phyloP scores from a whole-genome alignment of 2,888 invertebrate genomes.

The Smittia sp. region DNA sequence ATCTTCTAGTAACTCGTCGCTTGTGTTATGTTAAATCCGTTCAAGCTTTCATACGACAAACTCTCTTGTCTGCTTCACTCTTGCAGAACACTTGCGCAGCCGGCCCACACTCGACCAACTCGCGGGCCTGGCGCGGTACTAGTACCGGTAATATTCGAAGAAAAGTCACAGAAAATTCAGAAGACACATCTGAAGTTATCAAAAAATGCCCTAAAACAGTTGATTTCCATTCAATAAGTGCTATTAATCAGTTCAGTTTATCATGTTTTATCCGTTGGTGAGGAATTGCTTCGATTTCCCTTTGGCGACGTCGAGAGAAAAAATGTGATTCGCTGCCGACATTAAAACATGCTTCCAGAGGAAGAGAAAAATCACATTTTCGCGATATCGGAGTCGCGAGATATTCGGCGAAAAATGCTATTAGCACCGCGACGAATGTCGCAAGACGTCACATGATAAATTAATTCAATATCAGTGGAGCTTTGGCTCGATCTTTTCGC shows the following conservation, averaged over 20 bases:
- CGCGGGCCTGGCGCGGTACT: neutral
- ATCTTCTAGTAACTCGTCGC: too few species aligned
- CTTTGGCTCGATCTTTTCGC: neutral
- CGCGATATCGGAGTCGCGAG: neutral
- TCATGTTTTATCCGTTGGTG: constrained; percentile 42
- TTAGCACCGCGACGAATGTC: neutral
- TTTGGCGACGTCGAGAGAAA: neutral
- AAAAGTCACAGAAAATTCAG: constrained; percentile 3
- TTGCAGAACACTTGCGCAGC: neutral
- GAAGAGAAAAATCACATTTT: constrained; percentile 34
- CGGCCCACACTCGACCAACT: neutral
- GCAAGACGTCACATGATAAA: neutral
- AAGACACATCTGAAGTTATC: constrained; percentile 11
- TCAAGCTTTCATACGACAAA: too few species aligned
- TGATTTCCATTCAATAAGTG: constrained; percentile 39
- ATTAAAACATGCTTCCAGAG: constrained; percentile 40
- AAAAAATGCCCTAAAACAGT: constrained; percentile 40
- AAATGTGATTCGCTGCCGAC: constrained; percentile 40
- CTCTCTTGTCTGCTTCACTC: neutral
- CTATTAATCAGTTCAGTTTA: constrained; percentile 42
- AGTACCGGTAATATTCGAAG: constrained; percentile 28
- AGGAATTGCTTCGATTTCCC: neutral
- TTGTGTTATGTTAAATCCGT: too few species aligned
- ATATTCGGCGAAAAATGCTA: neutral
- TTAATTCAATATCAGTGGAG: constrained; percentile 9